Percentiles rank a stretch among this genome's conserved stretches.
Evolutionary conservation across 2,113 vertebrate genomes (phyloP).

Genomic region (Puma concolor): DNA sequence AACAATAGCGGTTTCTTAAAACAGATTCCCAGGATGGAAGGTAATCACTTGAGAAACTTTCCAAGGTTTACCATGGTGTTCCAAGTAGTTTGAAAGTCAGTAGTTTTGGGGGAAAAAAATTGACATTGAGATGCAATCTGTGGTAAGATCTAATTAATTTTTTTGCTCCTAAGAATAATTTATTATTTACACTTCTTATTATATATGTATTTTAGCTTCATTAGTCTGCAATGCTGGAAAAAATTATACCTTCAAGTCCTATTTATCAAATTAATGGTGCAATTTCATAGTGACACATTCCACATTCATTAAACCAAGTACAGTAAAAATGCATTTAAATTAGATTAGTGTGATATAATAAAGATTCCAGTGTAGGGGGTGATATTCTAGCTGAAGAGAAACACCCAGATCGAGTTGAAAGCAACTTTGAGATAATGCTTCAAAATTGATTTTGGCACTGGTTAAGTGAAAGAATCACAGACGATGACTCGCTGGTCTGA

Average conservation of each 20-base stretch:
- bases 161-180: slow-evolving; percentile 93
- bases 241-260: slow-evolving; percentile 94
- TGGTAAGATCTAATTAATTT: slow-evolving; percentile 91
- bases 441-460: slow-evolving; percentile 84
- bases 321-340: slow-evolving; percentile 92
- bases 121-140: slow-evolving; percentile 91
- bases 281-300: slow-evolving; percentile 93
- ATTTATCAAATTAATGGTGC: slow-evolving; percentile 94
- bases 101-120: slow-evolving; percentile 81
- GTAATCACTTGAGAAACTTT: slow-evolving; percentile 84
- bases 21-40: slow-evolving; percentile 69
- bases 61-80: slow-evolving; percentile 79
- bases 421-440: slow-evolving; percentile 85
- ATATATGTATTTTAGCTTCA: slow-evolving; percentile 94
- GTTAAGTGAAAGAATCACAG: slow-evolving; percentile 72
- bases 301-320: slow-evolving; percentile 93
- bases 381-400: slow-evolving; percentile 86
- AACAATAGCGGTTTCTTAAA: slow-evolving; percentile 75
- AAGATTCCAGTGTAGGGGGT: slow-evolving; percentile 84
- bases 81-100: slow-evolving; percentile 89
- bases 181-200: slow-evolving; percentile 94
- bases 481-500: neutral
- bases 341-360: slow-evolving; percentile 93
- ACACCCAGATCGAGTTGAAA: slow-evolving; percentile 83
- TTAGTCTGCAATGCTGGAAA: slow-evolving; percentile 93